Conservation (phyloP, 1,140 invertebrate genomes). For the Penaeus japonicus region DNA sequence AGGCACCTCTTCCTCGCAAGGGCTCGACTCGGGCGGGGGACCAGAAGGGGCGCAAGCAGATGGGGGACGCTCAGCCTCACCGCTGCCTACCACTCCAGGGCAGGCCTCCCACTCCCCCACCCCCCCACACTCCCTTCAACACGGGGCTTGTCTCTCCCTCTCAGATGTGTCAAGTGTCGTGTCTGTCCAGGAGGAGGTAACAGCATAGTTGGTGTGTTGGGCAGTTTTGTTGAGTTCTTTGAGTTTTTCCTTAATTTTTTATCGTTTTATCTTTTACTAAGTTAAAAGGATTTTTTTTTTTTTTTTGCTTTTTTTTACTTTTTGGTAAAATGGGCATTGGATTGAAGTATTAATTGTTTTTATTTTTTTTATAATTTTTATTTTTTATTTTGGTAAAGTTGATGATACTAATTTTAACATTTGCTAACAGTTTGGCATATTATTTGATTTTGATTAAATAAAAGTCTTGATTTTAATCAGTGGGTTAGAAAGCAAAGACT, state of each 20-base stretch:
- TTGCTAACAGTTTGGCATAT: too few relatives aligned
- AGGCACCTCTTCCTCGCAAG: conserved; percentile 40
- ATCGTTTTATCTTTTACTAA: conserved; percentile 19
- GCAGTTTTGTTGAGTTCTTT: conserved; percentile 48
- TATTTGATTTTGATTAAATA: too few relatives aligned
- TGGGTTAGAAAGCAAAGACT: too few relatives aligned
- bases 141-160: conserved; percentile 49
- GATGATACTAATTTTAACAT: too few relatives aligned
- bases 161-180: conserved; percentile 52
- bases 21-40: conserved; percentile 34
- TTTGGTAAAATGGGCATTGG: too few relatives aligned
- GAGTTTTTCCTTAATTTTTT: conserved; percentile 31
- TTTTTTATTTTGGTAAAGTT: too few relatives aligned
- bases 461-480: too few relatives aligned
- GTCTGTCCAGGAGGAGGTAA: conserved; percentile 58
- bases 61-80: conserved; percentile 33
- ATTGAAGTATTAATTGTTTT: too few relatives aligned
- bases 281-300: not conserved
- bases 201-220: conserved; percentile 57
- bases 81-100: conserved; percentile 49
- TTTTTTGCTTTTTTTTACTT: too few relatives aligned
- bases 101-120: conserved; percentile 52
- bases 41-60: conserved; percentile 41
- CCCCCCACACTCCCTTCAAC: conserved; percentile 44
- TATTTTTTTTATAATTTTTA: too few relatives aligned